Evolutionary conservation across 2,888 invertebrate genomes (phyloP).

Genomic region (Lordiphosa andalusiaca): DNA sequence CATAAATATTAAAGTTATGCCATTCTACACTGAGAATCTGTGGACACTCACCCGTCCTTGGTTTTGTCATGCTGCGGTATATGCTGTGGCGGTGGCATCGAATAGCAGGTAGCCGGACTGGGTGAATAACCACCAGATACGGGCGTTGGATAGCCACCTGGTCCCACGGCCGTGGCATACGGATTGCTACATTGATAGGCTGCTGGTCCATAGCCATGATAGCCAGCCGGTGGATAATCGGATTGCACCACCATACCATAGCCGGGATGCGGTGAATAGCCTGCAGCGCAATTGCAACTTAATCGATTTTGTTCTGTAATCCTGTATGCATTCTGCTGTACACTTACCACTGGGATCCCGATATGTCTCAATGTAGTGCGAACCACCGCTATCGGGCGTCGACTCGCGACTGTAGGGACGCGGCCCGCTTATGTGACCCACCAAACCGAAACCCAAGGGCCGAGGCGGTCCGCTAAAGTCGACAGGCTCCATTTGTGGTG

Average conservation of each 20-base stretch:
- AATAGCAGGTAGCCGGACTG: conserved; percentile 86
- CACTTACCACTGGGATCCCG: conserved; percentile 90
- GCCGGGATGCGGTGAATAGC: conserved; percentile 92
- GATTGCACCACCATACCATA: conserved; percentile 90
- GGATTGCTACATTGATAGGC: conserved; percentile 82
- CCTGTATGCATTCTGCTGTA: no score
- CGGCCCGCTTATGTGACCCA: conserved; percentile 84
- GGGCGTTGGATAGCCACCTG: conserved; percentile 85
- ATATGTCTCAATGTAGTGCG: conserved; percentile 93
- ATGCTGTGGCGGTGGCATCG: conserved; percentile 93
- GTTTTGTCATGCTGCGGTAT: conserved; percentile 88
- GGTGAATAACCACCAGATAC: conserved; percentile 87
- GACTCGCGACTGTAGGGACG: conserved; percentile 91
- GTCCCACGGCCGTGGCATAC: conserved; percentile 80
- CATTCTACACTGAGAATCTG: no score
- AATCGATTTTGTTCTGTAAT: not conserved
- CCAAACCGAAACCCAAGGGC: conserved; percentile 83
- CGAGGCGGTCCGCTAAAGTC: conserved; percentile 86
- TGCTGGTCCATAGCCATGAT: conserved; percentile 86
- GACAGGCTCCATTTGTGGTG: conserved; percentile 87
- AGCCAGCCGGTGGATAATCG: conserved; percentile 89
- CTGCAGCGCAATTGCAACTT: conserved; percentile 79
- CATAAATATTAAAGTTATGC: conserved; percentile 59
- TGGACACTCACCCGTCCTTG: conserved; percentile 80
- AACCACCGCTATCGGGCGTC: conserved; percentile 93